Evolutionary conservation across 2,113 vertebrate genomes (phyloP).

Genomic region (Lophotis ruficrista): DNA sequence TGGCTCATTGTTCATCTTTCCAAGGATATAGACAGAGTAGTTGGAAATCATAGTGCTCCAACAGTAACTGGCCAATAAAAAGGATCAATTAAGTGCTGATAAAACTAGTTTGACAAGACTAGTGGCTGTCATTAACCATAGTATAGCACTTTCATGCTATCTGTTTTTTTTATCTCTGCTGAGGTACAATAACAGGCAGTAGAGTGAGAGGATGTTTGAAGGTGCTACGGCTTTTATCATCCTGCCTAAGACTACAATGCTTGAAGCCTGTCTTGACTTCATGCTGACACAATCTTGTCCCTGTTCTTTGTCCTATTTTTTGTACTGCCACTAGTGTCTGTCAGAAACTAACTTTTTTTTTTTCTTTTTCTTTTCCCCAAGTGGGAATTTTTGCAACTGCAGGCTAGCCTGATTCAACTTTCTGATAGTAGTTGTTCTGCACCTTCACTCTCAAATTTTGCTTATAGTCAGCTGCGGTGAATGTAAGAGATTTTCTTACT

Average conservation of each 20-base stretch:
- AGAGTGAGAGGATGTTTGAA: background rate
- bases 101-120: background rate
- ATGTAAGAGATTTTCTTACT: background rate
- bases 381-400: background rate
- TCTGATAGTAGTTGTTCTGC: background rate
- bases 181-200: background rate
- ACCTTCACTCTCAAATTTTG: background rate
- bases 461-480: background rate
- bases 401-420: background rate
- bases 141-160: background rate
- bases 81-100: background rate
- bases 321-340: background rate
- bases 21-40: background rate
- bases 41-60: background rate
- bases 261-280: background rate
- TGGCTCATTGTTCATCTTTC: background rate
- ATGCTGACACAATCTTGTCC: background rate
- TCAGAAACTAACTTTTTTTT: background rate
- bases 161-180: background rate
- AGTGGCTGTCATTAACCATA: background rate
- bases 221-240: background rate
- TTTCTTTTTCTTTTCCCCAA: background rate
- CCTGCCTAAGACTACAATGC: background rate
- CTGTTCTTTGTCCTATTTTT: background rate
- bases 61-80: background rate